Percentiles rank a stretch among this genome's conserved stretches.
phyloP scores from a whole-genome alignment of 2,113 vertebrate genomes.

The Notarius quadriscutis region DNA sequence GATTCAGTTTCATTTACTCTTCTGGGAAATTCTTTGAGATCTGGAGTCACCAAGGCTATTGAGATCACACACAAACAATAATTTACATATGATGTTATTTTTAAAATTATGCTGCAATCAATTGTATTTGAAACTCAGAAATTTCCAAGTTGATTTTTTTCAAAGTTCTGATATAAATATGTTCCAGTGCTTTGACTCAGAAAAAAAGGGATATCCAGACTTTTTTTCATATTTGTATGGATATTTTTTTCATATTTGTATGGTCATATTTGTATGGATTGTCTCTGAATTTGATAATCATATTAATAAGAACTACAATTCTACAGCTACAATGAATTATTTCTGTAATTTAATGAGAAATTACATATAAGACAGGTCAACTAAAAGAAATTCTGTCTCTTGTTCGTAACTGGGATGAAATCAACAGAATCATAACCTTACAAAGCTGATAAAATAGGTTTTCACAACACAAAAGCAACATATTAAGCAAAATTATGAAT shows the following conservation, averaged over 20 bases:
- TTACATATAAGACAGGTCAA: not conserved
- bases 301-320: not conserved
- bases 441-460: not conserved
- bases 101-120: not conserved
- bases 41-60: not conserved
- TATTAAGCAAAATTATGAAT: not conserved
- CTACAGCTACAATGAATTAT: not conserved
- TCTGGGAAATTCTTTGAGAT: not conserved
- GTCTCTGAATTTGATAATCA: not conserved
- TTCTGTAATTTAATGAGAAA: not conserved
- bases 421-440: not conserved
- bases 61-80: not conserved
- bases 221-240: too few relatives aligned
- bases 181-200: not conserved
- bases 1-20: not conserved
- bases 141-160: not conserved
- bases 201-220: not conserved
- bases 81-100: not conserved
- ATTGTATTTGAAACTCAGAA: not conserved
- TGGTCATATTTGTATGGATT: not conserved
- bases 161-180: not conserved
- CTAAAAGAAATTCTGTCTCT: not conserved
- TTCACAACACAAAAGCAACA: not conserved
- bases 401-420: not conserved
- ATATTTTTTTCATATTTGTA: not conserved